Percentiles rank a stretch among this genome's conserved stretches.
Conservation (phyloP, 2,888 invertebrate genomes). For the Drosophila subquinaria region DNA sequence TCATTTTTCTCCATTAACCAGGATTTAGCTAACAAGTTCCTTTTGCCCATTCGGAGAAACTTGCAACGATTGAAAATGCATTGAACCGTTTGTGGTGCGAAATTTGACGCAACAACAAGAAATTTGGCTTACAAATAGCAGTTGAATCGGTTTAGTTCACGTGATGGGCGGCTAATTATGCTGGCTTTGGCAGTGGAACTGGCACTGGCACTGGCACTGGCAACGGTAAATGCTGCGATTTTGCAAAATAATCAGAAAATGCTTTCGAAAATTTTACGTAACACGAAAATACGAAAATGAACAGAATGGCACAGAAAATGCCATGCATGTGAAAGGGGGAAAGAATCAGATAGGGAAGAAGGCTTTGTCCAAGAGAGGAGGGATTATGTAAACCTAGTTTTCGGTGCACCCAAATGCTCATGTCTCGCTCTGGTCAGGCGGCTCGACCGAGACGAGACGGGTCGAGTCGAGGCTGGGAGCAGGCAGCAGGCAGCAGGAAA, state of each 20-base stretch:
- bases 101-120: constrained; percentile 42
- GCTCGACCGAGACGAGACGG: constrained; percentile 19
- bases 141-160: constrained; percentile 8
- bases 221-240: constrained; percentile 67
- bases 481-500: constrained; percentile 40
- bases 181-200: constrained; percentile 33
- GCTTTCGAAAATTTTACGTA: constrained; percentile 66
- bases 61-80: constrained; percentile 50
- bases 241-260: constrained; percentile 81
- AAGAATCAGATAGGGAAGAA: not conserved
- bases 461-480: constrained; percentile 8
- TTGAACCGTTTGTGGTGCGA: constrained; percentile 41
- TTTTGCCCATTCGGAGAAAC: not conserved
- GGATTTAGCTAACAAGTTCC: not conserved
- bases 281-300: constrained; percentile 61
- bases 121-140: constrained; percentile 20
- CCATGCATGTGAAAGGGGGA: not conserved
- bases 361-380: not conserved
- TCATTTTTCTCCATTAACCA: not conserved
- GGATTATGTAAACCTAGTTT: constrained; percentile 15
- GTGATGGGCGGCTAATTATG: constrained; percentile 59
- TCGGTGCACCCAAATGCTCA: constrained; percentile 17
- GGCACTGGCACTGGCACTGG: constrained; percentile 29
- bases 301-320: constrained; percentile 52
- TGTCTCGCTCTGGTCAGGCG: constrained; percentile 41